Evolutionary conservation across 2,888 invertebrate species (phyloP).

Genomic region (Nomada lathburiana): DNA sequence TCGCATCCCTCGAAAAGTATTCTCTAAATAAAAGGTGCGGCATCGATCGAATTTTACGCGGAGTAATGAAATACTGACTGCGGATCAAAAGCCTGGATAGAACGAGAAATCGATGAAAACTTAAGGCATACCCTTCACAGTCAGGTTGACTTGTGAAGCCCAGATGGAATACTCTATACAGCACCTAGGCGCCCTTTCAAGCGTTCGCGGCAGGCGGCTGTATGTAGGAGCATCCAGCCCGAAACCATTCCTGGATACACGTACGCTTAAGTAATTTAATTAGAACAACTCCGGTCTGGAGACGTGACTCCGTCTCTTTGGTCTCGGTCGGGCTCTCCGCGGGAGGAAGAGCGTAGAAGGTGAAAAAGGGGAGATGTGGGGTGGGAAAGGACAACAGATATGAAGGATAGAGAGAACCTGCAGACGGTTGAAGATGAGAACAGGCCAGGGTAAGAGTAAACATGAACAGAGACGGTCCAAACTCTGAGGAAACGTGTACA

Average conservation of each 20-base stretch:
- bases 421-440: constrained; percentile 68
- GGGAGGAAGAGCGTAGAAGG: constrained; percentile 39
- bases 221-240: constrained; percentile 74
- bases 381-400: constrained; percentile 55
- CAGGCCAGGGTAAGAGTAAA: constrained; percentile 61
- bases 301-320: constrained; percentile 83
- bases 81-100: not conserved
- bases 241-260: constrained; percentile 82
- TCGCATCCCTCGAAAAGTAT: no score
- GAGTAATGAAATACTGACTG: not conserved
- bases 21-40: not conserved
- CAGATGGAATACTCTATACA: constrained; percentile 70
- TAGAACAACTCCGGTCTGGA: constrained; percentile 83
- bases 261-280: constrained; percentile 85
- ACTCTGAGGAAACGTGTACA: constrained; percentile 46
- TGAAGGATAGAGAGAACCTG: constrained; percentile 68
- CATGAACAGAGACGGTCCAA: constrained; percentile 60
- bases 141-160: constrained; percentile 63
- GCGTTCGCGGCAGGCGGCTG: constrained; percentile 73
- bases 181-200: constrained; percentile 75
- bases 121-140: constrained; percentile 27
- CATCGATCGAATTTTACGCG: not conserved
- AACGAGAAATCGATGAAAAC: constrained; percentile 25
- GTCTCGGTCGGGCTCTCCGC: constrained; percentile 67
- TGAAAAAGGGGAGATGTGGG: constrained; percentile 26